phyloP scores from a whole-genome alignment of 2,888 invertebrate genomes.

The Xanthorhoe spadicearia region DNA sequence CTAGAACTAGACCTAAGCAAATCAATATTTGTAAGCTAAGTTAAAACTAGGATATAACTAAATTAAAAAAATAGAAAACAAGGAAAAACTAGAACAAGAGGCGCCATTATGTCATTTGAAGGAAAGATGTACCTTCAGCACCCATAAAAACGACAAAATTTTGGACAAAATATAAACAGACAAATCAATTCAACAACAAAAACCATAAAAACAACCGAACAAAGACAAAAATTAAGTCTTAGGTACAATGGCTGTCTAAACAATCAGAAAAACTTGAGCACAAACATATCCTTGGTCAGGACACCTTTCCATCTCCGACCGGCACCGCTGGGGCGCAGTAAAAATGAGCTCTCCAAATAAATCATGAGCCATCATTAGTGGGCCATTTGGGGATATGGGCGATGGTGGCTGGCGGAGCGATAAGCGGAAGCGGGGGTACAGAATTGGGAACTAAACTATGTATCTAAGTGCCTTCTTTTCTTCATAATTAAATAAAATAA shows the following conservation, averaged over 20 bases:
- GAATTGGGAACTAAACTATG: neutral
- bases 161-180: neutral
- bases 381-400: constrained; percentile 48
- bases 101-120: too few species aligned
- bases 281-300: constrained; percentile 36
- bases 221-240: constrained; percentile 12
- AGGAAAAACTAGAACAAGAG: too few species aligned
- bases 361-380: constrained; percentile 81
- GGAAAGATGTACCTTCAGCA: too few species aligned
- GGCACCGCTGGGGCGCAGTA: constrained; percentile 66
- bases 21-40: too few species aligned
- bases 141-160: too few species aligned
- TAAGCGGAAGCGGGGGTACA: constrained; percentile 17
- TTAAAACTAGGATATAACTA: too few species aligned
- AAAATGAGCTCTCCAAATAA: constrained; percentile 76
- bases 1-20: too few species aligned
- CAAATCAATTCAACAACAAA: too few species aligned
- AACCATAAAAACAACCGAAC: neutral
- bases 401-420: constrained; percentile 42
- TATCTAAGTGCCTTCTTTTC: neutral
- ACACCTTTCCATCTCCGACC: constrained; percentile 61
- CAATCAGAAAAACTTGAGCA: constrained; percentile 38
- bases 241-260: constrained; percentile 31
- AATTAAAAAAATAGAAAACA: too few species aligned
- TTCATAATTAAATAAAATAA: too few species aligned